These are phyloP conservation scores for Macaria liturata DNA, from an alignment of 2,888 invertebrate species.

Conservation along the genomic window DNA sequence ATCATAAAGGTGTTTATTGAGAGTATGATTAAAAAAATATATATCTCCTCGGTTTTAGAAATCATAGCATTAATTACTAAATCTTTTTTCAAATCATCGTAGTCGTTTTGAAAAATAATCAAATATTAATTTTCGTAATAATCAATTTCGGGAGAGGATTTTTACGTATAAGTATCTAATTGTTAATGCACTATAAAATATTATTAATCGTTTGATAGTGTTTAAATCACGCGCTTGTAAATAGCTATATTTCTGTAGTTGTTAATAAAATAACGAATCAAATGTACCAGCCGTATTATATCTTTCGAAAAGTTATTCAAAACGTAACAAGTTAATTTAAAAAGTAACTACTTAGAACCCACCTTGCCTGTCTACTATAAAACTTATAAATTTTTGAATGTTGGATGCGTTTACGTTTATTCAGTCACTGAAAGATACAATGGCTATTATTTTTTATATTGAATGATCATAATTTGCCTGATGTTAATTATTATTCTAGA, in stretches of 20 bases:
- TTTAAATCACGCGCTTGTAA: constrained; percentile 19
- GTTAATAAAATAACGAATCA: neutral
- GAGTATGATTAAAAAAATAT: too few species aligned
- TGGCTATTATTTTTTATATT: too few species aligned
- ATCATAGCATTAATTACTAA: too few species aligned
- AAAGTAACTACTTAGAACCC: constrained; percentile 25
- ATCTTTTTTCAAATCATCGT: too few species aligned
- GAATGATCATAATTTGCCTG: too few species aligned
- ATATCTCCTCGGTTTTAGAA: too few species aligned
- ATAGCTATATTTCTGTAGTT: constrained; percentile 13
- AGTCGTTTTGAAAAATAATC: too few species aligned
- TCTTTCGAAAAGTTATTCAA: neutral
- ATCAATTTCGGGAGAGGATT: too few species aligned
- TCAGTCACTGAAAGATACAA: constrained; percentile 15
- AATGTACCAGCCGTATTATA: neutral
- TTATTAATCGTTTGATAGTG: constrained; percentile 7
- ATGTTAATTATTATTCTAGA: too few species aligned
- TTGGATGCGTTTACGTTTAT: constrained; percentile 20
- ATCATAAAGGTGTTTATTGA: too few species aligned
- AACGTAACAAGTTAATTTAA: neutral
- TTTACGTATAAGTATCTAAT: constrained; percentile 1
- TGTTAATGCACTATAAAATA: constrained; percentile 11
- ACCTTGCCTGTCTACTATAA: constrained; percentile 29
- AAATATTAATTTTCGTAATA: too few species aligned
- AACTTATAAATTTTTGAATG: constrained; percentile 16